Evolutionary conservation across 2,113 vertebrate genomes (phyloP).

Genomic region (Uria aalge): DNA sequence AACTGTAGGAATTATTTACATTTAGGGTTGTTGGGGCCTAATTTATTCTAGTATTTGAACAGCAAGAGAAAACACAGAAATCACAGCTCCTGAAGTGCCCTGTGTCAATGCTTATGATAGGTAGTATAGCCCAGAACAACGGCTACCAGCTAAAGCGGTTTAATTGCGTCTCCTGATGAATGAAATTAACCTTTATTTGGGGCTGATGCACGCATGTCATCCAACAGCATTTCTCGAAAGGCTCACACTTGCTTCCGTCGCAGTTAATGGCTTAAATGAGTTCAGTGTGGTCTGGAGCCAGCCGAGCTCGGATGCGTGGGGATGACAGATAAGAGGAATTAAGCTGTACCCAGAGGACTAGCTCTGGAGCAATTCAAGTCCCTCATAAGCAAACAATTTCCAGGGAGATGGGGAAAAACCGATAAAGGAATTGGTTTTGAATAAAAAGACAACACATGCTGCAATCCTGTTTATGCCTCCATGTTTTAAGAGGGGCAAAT

Average conservation of each 20-base stretch:
- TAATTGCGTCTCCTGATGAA: slow-evolving; percentile 1
- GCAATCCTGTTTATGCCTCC: background rate
- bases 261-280: background rate
- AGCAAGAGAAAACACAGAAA: slow-evolving; percentile 34
- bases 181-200: slow-evolving; percentile 7
- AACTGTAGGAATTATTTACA: background rate
- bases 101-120: background rate
- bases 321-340: background rate
- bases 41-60: slow-evolving; percentile 15
- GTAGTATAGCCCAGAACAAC: background rate
- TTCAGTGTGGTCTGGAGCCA: background rate
- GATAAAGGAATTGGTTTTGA: background rate
- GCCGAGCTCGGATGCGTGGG: background rate
- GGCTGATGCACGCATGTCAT: background rate
- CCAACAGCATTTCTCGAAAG: background rate
- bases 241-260: background rate
- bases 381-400: background rate
- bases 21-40: background rate
- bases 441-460: background rate
- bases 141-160: background rate
- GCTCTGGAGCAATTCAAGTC: background rate
- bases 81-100: background rate
- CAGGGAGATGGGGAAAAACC: background rate
- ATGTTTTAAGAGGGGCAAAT: background rate
- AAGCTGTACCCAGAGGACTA: background rate